Evolutionary conservation across 2,113 vertebrate genomes (phyloP).

Genomic region (Coregonus clupeaformis): DNA sequence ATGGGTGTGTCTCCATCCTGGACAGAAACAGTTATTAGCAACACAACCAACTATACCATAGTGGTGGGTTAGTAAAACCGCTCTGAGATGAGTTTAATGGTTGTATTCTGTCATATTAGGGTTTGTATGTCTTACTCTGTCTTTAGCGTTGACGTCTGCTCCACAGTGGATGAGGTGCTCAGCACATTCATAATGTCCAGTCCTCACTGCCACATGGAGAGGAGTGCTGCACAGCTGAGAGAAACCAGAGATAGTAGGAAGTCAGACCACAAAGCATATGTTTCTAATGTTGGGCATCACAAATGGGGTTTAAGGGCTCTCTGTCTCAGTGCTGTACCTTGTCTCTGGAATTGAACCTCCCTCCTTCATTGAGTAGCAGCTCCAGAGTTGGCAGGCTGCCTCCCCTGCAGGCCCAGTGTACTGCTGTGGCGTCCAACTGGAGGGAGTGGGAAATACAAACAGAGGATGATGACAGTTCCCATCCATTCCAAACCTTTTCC

Average conservation of each 20-base stretch:
- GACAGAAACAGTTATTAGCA: neutral
- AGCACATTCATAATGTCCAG: slow-evolving; percentile 86
- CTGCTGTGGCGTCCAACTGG: slow-evolving; percentile 89
- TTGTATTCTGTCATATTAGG: no score
- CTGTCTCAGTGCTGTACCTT: slow-evolving; percentile 76
- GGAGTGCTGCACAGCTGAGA: slow-evolving; percentile 86
- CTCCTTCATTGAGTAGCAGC: slow-evolving; percentile 85
- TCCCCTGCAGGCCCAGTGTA: slow-evolving; percentile 94
- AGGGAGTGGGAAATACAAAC: neutral
- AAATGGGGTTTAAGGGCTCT: neutral
- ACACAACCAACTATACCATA: neutral
- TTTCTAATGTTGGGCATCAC: neutral
- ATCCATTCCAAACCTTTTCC: neutral
- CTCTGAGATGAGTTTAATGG: neutral
- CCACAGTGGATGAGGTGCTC: slow-evolving; percentile 95
- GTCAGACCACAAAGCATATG: neutral
- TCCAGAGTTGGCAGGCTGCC: slow-evolving; percentile 84
- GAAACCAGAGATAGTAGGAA: neutral
- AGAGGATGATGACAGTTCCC: neutral
- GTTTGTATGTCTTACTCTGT: slow-evolving; percentile 76
- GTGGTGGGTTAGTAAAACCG: neutral
- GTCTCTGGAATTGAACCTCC: slow-evolving; percentile 86
- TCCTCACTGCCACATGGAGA: slow-evolving; percentile 91
- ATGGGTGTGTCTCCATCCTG: slow-evolving; percentile 93
- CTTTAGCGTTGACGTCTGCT: slow-evolving; percentile 88